Percentiles rank a stretch among this genome's conserved stretches.
Conservation (phyloP, 2,113 vertebrate genomes). For the Oncorhynchus tshawytscha region DNA sequence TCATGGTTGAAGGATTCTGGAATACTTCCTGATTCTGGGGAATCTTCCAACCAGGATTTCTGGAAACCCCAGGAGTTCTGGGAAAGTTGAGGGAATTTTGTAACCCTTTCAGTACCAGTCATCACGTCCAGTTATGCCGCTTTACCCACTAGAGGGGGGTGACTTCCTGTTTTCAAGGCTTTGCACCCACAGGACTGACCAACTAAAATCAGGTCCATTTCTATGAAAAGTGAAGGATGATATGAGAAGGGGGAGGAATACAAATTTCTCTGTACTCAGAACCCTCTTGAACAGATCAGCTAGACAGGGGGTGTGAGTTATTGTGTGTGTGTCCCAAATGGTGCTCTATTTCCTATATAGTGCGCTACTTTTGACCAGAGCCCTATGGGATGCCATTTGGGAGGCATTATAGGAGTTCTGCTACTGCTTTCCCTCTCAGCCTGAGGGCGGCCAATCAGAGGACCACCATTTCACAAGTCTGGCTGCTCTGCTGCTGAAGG, state of each 20-base stretch:
- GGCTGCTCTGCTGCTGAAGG: neutral
- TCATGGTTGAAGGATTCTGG: too few species aligned
- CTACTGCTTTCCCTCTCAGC: neutral
- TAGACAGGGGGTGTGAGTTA: neutral
- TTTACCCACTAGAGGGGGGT: conserved; percentile 20
- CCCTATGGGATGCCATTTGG: too few species aligned
- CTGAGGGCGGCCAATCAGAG: conserved; percentile 23
- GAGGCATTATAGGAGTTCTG: neutral
- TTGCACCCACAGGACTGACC: too few species aligned
- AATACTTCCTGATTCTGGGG: too few species aligned
- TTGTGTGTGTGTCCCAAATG: neutral
- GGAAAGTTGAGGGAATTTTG: too few species aligned
- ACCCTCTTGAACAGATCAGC: neutral
- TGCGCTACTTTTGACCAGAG: neutral
- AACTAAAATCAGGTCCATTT: too few species aligned
- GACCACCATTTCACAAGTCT: conserved; percentile 18
- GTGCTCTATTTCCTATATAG: neutral
- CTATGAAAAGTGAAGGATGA: neutral
- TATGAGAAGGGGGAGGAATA: neutral
- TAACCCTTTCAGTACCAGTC: neutral
- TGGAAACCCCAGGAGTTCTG: too few species aligned
- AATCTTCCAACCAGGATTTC: too few species aligned
- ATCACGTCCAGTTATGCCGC: neutral
- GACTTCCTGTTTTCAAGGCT: neutral
- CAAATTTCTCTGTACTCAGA: too few species aligned